Percentiles rank a stretch among this genome's conserved stretches.
These are phyloP conservation scores for Agrenia bidenticulata DNA, from an alignment of 2,888 invertebrate species.

Conservation along the genomic window DNA sequence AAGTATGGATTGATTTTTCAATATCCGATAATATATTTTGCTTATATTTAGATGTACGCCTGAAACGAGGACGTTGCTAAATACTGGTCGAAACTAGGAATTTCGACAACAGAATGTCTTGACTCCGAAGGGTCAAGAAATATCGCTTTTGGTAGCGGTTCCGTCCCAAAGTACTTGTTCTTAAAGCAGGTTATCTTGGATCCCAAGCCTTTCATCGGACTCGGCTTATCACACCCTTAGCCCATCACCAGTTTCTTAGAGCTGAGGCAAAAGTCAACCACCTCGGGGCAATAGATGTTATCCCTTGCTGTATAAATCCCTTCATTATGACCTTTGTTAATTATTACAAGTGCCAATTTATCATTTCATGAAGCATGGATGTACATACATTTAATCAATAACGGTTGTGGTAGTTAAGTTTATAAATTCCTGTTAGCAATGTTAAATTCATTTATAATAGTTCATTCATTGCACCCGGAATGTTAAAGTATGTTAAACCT, in stretches of 20 bases:
- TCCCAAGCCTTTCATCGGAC: constrained; percentile 65
- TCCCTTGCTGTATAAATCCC: constrained; percentile 68
- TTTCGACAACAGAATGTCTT: constrained; percentile 29
- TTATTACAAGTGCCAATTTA: too few relatives aligned
- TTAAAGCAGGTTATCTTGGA: constrained; percentile 74
- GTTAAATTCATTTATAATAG: too few relatives aligned
- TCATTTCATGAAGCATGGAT: too few relatives aligned
- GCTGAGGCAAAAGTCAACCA: constrained; percentile 58
- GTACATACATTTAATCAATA: too few relatives aligned
- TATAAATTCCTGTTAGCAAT: too few relatives aligned
- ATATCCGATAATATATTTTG: too few relatives aligned
- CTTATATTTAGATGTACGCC: too few relatives aligned
- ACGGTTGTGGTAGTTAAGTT: too few relatives aligned
- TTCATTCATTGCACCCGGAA: too few relatives aligned
- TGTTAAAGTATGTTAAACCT: too few relatives aligned
- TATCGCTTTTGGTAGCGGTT: constrained; percentile 59
- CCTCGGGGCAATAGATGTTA: constrained; percentile 51
- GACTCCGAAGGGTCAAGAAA: constrained; percentile 45
- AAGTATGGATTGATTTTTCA: too few relatives aligned
- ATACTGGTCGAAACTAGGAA: constrained; percentile 43
- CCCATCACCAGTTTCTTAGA: constrained; percentile 58
- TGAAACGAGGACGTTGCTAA: constrained; percentile 30
- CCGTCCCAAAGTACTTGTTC: constrained; percentile 71
- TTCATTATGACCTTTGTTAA: constrained; percentile 70
- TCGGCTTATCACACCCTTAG: constrained; percentile 55